A percentile compares a stretch with the other conserved stretches of the same genome.
Conservation (phyloP, 1,140 invertebrate genomes). For the Diplogasteroides magnus region DNA sequence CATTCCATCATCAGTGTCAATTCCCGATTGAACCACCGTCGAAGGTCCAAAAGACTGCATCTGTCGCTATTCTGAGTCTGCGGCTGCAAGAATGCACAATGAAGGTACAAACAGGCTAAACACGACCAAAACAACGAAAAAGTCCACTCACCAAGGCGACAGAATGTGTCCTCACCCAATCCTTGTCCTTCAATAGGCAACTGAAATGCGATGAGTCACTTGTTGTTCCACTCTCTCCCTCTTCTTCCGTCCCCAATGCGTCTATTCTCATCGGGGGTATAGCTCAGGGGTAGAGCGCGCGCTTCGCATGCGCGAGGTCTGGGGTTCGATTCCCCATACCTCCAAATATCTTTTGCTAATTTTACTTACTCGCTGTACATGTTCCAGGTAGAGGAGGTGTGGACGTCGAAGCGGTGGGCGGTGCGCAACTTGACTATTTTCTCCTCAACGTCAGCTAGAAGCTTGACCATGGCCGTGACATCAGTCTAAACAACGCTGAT, state of each 20-base stretch:
- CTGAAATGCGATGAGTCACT: too few relatives aligned
- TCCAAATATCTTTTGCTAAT: neutral
- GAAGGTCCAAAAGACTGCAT: neutral
- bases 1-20: slow-evolving; percentile 28
- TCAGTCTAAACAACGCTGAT: too few relatives aligned
- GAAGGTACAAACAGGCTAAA: too few relatives aligned
- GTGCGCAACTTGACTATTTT: slow-evolving; percentile 18
- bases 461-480: too few relatives aligned
- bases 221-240: too few relatives aligned
- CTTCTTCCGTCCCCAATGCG: too few relatives aligned
- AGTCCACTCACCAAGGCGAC: too few relatives aligned
- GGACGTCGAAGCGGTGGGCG: slow-evolving; percentile 18
- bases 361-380: slow-evolving; percentile 22
- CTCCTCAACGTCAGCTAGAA: too few relatives aligned
- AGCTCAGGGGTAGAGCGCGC: slow-evolving; percentile 39
- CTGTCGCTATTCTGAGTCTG: neutral
- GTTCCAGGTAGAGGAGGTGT: slow-evolving; percentile 15
- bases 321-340: neutral
- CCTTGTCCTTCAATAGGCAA: neutral
- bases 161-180: neutral
- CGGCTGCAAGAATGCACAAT: neutral
- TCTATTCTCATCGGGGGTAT: too few relatives aligned
- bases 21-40: slow-evolving; percentile 25
- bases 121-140: neutral
- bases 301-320: slow-evolving; percentile 33